Base-by-base conservation (phyloP, 2,888 invertebrate species). In the Polylopha cassiicola region DNA sequence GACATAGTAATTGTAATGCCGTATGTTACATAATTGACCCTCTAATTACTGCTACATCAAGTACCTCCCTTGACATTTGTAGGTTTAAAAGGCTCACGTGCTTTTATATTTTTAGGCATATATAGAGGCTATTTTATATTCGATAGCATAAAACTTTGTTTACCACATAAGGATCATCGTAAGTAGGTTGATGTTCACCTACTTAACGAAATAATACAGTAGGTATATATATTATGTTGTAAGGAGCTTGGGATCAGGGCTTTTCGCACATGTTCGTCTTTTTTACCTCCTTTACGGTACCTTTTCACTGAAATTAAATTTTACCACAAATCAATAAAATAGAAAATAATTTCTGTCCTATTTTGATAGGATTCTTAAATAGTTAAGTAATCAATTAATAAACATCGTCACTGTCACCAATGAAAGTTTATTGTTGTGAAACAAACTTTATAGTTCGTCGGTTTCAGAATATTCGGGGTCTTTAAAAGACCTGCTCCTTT, bases 21-120 rank as follows among this genome's bases (percentile, higher is more conserved):
- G 48, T 48, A 43, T 46, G 60, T 71, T 70, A 65, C 64, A 67
- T 66, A 64, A 71, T 67, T 69, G 63, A 66, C 65, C 59, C 62
- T 61, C 64, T 68, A 69, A 72, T 72, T 65, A 63, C 65, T n/a
- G 64, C 63, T 59, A 59, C 56, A 55, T 45, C 50, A 50, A 48
- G 44, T 17, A 44, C 50, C 47, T 43, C 22, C 34, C 21, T 23
- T 34, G 41, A 24, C 34, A 23, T 13, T 27, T 6, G 16, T 21
- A 39, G 29, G 28, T 18, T 11, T 17, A 28, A 39, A n/a, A 27
- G 11, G 24, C 22, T 48, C 61, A 59, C 58, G 51, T 58, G 58
- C n/a, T n/a, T n/a, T n/a, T n/a, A n/a, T n/a, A n/a, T n/a, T n/a
- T n/a, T n/a, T n/a, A n/a, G n/a, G n/a, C n/a, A n/a, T n/a, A n/a